Conservation (phyloP, 2,888 invertebrate species). For the Drosophila stalkeri region DNA sequence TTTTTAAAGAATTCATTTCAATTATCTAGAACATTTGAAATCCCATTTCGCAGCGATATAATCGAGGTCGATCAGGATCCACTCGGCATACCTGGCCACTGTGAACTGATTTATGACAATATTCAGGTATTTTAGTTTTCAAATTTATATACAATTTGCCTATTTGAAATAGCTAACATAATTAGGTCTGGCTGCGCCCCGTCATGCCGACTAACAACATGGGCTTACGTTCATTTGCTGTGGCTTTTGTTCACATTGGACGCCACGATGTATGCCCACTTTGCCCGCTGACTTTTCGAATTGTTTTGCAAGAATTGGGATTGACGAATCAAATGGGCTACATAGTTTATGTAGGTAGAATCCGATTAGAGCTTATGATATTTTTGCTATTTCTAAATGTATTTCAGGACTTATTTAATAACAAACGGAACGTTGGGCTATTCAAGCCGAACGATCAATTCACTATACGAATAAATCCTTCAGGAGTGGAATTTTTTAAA, state of each 20-base stretch:
- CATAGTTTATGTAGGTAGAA: constrained; percentile 67
- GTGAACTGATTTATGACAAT: constrained; percentile 82
- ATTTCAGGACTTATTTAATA: constrained; percentile 68
- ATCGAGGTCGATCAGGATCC: constrained; percentile 89
- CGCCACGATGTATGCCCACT: constrained; percentile 44
- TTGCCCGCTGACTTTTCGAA: constrained; percentile 82
- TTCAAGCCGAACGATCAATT: constrained; percentile 51
- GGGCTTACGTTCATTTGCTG: constrained; percentile 85
- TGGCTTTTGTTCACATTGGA: constrained; percentile 83
- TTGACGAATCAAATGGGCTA: constrained; percentile 81
- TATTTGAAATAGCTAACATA: not conserved
- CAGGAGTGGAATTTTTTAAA: constrained; percentile 75
- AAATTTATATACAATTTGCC: not conserved
- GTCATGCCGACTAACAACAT: constrained; percentile 80
- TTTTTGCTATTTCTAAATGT: not conserved
- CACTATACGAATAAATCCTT: constrained; percentile 68
- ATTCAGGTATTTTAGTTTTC: constrained; percentile 69
- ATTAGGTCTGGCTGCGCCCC: constrained; percentile 85
- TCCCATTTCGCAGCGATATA: constrained; percentile 78
- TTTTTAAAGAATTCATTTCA: not conserved
- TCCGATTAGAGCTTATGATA: not conserved
- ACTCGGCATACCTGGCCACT: constrained; percentile 88
- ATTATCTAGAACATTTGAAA: not conserved
- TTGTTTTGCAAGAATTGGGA: constrained; percentile 79
- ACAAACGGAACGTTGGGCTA: constrained; percentile 24